Evolutionary conservation across 2,888 invertebrate species (phyloP), one percentile per base, ranked within the genome.

Genomic region (Acanthosepion pharaonis): DNA sequence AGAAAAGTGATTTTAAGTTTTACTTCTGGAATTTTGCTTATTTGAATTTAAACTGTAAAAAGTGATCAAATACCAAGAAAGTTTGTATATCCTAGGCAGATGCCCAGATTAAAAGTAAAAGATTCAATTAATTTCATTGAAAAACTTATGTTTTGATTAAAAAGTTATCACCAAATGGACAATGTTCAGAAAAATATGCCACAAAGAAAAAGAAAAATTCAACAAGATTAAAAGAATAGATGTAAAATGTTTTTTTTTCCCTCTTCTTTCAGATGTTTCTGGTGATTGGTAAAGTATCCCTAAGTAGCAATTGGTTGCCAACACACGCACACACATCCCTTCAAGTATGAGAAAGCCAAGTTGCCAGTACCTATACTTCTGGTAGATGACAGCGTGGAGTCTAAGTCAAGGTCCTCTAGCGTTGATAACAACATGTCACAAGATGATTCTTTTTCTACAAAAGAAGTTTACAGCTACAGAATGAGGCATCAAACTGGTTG

Each of bases 361-460:
- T 49, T 93, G 93, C 28, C 49, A 93, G 53, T 93, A 93, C 93
- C 93, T 93, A 93, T 93, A 49, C 51, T 93, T 93, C 93, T 49
- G 93, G 93, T 53, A 93, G 93, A 53, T 93, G 93, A 93, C 93
- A 93, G 93, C 93, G 93, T 93, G 49, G 93, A 93, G 49, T 93
- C 93, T 93, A 93, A 93, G 93, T 93, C 93, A 93, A 93, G 93
- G 93, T 93, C 93, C 53, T 93, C 93, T 93, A 93, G 93, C n/a
- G 93, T 49, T 93, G 93, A 93, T 53, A 93, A 93, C 93, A 93
- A 93, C 93, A 93, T 93, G 53, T 93, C 93, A 93, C 93, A 93
- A 48, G 93, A 93, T 53, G 93, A 93, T 93, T 93, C 93, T 53
- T 93, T 93, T 49, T 93, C 93, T 93, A 93, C 93, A 93, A 93